Base-by-base conservation (phyloP, 2,888 invertebrate genomes). In the Germaria angustata region DNA sequence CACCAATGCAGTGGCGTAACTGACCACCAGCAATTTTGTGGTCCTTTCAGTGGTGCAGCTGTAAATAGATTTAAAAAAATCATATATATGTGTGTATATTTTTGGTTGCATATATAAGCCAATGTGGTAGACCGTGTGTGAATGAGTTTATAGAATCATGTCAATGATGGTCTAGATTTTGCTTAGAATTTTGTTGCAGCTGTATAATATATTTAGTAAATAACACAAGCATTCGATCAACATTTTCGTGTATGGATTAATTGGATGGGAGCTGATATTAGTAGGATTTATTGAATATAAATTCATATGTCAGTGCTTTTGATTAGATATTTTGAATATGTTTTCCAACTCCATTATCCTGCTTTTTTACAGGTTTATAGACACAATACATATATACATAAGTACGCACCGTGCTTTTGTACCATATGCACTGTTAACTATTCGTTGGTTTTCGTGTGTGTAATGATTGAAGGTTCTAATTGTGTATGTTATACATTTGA, bases 1-100 rank as follows among this genome's bases (percentile, higher is more conserved):
- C 96, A 13, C 95, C 95, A 84, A 95, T 94, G 91, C 96, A 95
- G 92, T 97, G 97, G 81, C 96, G 94, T 17, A 95, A 94, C 85
- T 94, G 94, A 34, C 96, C 95, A 44, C 96, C 96, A 8, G 94
- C 93, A 90, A 97, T 96, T n/a, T 87, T 94, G 93, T n/a, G 96
- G 96, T 36, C 95, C 96, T 87, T 94, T 94, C 87, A 95, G 94
- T 28, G 96, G 96, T 84, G 96, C 92, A 51, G 95, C 96, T 97
- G 92, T 46, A 92, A 82, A 79, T 59, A 82, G 22, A 57, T 22
- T 44, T 28, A 73, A 34, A 49, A 61, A 11, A 34, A 28, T 9
- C 13, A 32, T 3, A 15, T 53, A 53, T n/a, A n/a, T n/a, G n/a
- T n/a, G 20, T 34, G 6, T 55, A n/a, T 0, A 36, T 9, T 24